These are phyloP conservation scores for Orthonevra nobilis DNA, from an alignment of 2,888 invertebrate species.

Conservation along the genomic window DNA sequence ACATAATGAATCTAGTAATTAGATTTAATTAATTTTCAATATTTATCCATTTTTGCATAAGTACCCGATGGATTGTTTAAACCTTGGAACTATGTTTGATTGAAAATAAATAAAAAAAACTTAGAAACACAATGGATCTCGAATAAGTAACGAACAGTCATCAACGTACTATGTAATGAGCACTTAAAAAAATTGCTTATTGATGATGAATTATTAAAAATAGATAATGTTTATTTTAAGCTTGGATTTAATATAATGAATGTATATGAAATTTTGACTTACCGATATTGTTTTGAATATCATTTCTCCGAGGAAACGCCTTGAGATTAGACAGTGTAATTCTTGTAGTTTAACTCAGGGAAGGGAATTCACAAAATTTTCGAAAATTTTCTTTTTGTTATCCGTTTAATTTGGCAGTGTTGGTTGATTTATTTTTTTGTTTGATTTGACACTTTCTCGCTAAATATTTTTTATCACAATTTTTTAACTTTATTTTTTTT, in stretches of 20 bases:
- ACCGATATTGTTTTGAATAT: slow-evolving; percentile 66
- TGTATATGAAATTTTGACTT: slow-evolving; percentile 20
- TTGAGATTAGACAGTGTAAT: slow-evolving; percentile 58
- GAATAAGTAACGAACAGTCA: no score
- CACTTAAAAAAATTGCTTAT: background rate
- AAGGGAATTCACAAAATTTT: slow-evolving; percentile 27
- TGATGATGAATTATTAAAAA: slow-evolving; percentile 4
- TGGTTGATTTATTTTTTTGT: slow-evolving; percentile 21
- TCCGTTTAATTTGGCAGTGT: slow-evolving; percentile 61
- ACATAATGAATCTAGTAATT: slow-evolving; percentile 29
- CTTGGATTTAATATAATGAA: slow-evolving; percentile 21
- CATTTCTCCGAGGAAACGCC: slow-evolving; percentile 63
- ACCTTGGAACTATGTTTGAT: slow-evolving; percentile 43
- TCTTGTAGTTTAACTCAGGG: slow-evolving; percentile 3
- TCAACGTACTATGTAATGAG: no score
- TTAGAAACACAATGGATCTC: slow-evolving; percentile 38
- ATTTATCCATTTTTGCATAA: slow-evolving; percentile 52
- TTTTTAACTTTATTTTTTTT: slow-evolving; percentile 24
- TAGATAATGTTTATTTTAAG: no score
- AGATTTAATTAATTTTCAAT: slow-evolving; percentile 58
- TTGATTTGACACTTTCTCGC: slow-evolving; percentile 38
- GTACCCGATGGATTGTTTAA: slow-evolving; percentile 10
- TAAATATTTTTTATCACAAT: slow-evolving; percentile 36
- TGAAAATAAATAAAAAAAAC: slow-evolving; percentile 3
- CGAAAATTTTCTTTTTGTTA: background rate